Percentiles rank a stretch among this genome's conserved stretches.
Conservation (phyloP, 1,140 invertebrate species). For the Heliconius himera region DNA sequence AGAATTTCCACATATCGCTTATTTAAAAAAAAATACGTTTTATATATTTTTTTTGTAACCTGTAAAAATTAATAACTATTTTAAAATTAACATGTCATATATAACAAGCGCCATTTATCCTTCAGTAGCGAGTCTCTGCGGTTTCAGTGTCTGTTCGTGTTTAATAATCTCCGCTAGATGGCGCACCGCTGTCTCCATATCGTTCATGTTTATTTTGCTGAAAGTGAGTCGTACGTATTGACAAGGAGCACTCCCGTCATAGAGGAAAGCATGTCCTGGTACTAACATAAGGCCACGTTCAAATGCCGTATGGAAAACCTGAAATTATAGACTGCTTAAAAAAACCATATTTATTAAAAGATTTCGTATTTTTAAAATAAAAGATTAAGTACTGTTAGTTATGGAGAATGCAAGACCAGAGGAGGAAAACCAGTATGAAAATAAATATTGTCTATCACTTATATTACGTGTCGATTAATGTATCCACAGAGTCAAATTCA, state of each 20-base stretch:
- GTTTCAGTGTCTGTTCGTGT: conserved; percentile 65
- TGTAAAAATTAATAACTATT: neutral
- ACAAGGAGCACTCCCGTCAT: conserved; percentile 82
- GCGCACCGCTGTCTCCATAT: conserved; percentile 83
- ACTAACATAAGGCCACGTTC: conserved; percentile 85
- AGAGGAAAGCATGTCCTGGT: conserved; percentile 87
- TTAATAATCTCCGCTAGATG: conserved; percentile 74
- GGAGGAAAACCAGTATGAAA: too few species aligned
- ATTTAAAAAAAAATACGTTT: too few species aligned
- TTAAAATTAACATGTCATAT: neutral
- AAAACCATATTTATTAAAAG: neutral
- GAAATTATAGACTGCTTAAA: conserved; percentile 6
- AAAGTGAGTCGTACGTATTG: conserved; percentile 87
- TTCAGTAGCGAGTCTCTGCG: conserved; percentile 53
- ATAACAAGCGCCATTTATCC: conserved; percentile 50
- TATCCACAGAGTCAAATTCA: too few species aligned
- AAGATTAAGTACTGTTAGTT: too few species aligned
- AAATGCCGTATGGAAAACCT: conserved; percentile 68
- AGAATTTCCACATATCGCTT: too few species aligned
- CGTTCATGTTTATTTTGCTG: conserved; percentile 83
- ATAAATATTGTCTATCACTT: too few species aligned
- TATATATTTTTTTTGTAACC: too few species aligned
- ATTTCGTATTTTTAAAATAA: too few species aligned
- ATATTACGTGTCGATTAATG: too few species aligned
- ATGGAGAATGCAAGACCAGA: too few species aligned